A percentile compares a stretch with the other conserved stretches of the same genome.
Evolutionary conservation across 2,113 vertebrate genomes (phyloP).

Genomic region (Piliocolobus tephrosceles): DNA sequence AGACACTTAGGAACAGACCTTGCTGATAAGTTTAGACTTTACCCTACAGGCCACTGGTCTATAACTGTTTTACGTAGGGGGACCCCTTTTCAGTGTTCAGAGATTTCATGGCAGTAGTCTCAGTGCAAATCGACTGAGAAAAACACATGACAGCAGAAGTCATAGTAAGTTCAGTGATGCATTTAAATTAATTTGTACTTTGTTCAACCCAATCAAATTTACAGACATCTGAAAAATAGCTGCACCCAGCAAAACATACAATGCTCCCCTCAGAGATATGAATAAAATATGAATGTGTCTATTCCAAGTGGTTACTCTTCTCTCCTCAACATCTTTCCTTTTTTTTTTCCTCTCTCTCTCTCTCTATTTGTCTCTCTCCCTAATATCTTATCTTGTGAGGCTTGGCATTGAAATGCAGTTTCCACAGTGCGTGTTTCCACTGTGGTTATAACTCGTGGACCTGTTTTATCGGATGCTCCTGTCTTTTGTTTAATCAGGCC

Average conservation of each 20-base stretch:
- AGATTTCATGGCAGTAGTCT: not conserved
- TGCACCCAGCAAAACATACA: not conserved
- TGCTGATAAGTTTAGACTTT: not conserved
- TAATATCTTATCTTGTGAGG: not conserved
- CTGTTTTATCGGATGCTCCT: not conserved
- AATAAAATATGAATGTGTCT: conserved; percentile 38
- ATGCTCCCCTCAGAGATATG: not conserved
- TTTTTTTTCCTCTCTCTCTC: no score
- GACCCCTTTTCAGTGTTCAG: not conserved
- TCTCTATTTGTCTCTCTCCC: no score
- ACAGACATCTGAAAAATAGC: conserved; percentile 52
- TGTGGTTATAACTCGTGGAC: fast-evolving
- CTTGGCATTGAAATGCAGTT: not conserved
- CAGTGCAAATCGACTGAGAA: not conserved
- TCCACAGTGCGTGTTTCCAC: fast-evolving
- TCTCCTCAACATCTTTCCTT: not conserved
- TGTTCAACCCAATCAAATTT: conserved; percentile 55
- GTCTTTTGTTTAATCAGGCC: not conserved
- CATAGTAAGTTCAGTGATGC: conserved; percentile 43
- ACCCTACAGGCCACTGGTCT: not conserved
- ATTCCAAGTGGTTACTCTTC: not conserved
- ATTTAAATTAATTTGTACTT: conserved; percentile 65
- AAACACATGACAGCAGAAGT: conserved; percentile 22
- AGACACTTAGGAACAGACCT: not conserved
- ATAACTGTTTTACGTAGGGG: not conserved